Evolutionary conservation across 2,888 invertebrate species (phyloP), one percentile per base, ranked within the genome.

Genomic region (Sphaerophoria rueppellii): DNA sequence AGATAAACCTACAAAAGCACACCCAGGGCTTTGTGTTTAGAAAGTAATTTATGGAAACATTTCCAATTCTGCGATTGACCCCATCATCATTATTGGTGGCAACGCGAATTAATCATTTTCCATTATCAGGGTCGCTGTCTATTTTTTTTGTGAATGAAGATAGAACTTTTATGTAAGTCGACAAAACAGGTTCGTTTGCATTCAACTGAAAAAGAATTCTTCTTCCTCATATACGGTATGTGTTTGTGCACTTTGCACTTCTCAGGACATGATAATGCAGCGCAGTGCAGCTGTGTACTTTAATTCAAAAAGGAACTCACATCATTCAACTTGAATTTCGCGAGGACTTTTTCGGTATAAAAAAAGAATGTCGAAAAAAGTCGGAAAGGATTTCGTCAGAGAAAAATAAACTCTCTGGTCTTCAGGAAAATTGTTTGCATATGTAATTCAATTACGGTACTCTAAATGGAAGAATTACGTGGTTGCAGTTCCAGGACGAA

Each of bases 381-480:
- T 11, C 6, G 12, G 0, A 12, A 40, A 40, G 11, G 11, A 40
- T 40, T 6, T 40, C 9, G 40, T 6, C 9, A 12, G 9, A 11
- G 12, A 43, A 9, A n/a, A 11, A n/a, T n/a, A 48, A 24, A 48
- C 16, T 7, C 55, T 37, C 35, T 37, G n/a, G 43, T 71, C 54
- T 75, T 70, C 52, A 52, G 70, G 46, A 63, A 24, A 73, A 79
- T 67, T 79, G 82, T 79, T 83, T 83, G 82, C 82, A 79, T 83
- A 74, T 65, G 74, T 79, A 83, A 83, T 83, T 83, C 82, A 83
- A 83, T 83, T 83, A 83, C 79, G 79, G 79, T 79, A 40, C 74
- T 71, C 58, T 67, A 71, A 83, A 79, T 67, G 74, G 65, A 35
- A 74, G 65, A 71, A 79, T 75, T 75, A 83, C 79, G 82, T 83